Evolutionary conservation across 37 sponge, comb jelly and placozoan species (phyloP), one percentile per base, ranked within the genome.

Genomic region (Spongia lamella): DNA sequence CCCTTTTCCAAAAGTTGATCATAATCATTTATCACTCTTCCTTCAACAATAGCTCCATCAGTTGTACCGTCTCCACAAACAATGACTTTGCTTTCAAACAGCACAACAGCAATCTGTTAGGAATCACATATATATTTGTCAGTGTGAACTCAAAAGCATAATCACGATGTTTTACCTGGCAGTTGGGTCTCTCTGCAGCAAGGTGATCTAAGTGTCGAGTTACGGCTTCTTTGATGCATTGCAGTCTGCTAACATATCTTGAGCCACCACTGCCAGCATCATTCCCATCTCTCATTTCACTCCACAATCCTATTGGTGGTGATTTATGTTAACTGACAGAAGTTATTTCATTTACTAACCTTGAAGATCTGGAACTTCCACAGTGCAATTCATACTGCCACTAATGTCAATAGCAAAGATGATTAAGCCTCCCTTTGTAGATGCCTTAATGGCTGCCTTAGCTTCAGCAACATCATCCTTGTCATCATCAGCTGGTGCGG

Each of bases 391-490:
- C 96, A 95, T 95, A 3, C 92, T 91, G 0, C 92, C 89, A 79
- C 92, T 91, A 43, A 91, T 63, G 63, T 95, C 96, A 30, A 95
- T 77, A 17, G 89, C 93, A 81, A 88, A 95, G 11, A 91, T 82
- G 33, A 95, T 81, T 71, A 91, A 24, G 19, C 72, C 67, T 52
- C 81, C 81, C 21, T 61, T 77, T 15, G 59, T 31, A 7, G 76
- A 54, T 4, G 38, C 47, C 51, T 43, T 70, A 29, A 38, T 53
- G 30, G 38, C 53, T 13, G 38, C 70, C 2, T 35, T 61, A 43
- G 47, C 47, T 43, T 43, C 47, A 43, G 47, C 47, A 43, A 43
- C 47, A 43, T 9, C 47, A 43, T 43, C 47, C 7, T 56, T 38
- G 4, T 24, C 78, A 24, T 76, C 83, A 51, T 80, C 89, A 56